phyloP scores from a whole-genome alignment of 2,888 invertebrate species.

The Merodon equestris region DNA sequence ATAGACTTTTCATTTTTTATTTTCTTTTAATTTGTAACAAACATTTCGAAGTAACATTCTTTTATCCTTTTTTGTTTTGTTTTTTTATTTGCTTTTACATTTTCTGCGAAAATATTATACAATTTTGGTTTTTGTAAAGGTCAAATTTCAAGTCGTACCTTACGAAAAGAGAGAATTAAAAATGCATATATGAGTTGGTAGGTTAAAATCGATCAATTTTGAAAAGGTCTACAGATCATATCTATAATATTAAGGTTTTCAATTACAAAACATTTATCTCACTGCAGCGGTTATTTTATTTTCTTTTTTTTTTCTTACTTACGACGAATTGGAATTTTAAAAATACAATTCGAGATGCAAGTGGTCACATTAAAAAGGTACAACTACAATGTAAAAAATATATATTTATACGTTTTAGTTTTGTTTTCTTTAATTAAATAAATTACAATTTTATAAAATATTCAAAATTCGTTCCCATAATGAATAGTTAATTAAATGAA shows the following conservation, averaged over 20 bases:
- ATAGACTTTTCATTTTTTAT: slow-evolving; percentile 50
- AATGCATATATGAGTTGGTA: too few relatives aligned
- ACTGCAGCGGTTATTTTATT: background rate
- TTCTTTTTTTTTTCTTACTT: background rate
- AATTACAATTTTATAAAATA: slow-evolving; percentile 6
- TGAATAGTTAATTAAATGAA: slow-evolving; percentile 51
- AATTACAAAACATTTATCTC: too few relatives aligned
- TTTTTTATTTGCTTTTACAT: slow-evolving; percentile 34
- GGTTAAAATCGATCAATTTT: too few relatives aligned
- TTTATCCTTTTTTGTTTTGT: slow-evolving; percentile 14
- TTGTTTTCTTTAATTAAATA: background rate
- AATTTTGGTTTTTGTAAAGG: slow-evolving; percentile 2
- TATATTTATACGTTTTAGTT: background rate
- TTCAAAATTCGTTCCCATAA: slow-evolving; percentile 11
- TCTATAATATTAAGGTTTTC: too few relatives aligned
- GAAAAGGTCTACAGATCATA: too few relatives aligned
- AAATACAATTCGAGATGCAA: background rate
- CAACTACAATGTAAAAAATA: background rate
- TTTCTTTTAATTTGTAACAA: slow-evolving; percentile 54
- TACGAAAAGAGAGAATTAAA: background rate
- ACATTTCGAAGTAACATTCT: slow-evolving; percentile 57
- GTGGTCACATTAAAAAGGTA: background rate
- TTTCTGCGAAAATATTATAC: slow-evolving; percentile 4
- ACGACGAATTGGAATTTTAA: background rate
- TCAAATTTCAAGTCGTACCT: background rate